Evolutionary conservation across 2,797 vertebrate genomes (phyloP).

Genomic region (Acrocephalus scirpaceus): DNA sequence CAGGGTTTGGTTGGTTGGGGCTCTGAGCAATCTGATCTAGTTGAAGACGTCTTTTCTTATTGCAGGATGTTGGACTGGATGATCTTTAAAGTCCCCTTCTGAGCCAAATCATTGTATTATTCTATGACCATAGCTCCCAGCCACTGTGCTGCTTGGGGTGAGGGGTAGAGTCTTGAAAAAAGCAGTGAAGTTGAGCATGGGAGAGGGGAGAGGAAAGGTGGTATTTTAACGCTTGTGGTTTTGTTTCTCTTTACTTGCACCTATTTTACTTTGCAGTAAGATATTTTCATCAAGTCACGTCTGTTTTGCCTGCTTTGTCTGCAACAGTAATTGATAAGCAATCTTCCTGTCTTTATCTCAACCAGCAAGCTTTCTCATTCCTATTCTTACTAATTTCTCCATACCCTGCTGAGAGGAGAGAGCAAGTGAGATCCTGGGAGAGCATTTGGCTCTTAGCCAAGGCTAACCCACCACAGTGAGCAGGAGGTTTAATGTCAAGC

Average conservation of each 20-base stretch:
- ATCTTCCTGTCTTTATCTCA: not conserved
- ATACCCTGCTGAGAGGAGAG: not conserved
- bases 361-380: not conserved
- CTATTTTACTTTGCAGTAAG: not conserved
- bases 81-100: not conserved
- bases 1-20: not conserved
- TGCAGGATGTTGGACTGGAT: not conserved
- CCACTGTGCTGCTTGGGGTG: fast-evolving
- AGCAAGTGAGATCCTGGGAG: fast-evolving
- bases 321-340: not conserved
- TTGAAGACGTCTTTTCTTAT: not conserved
- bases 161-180: not conserved
- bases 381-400: not conserved
- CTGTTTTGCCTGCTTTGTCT: not conserved
- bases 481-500: not conserved
- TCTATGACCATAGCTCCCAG: not conserved
- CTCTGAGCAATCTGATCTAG: not conserved
- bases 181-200: not conserved
- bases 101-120: not conserved
- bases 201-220: not conserved
- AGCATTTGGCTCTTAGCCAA: not conserved
- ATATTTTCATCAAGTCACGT: not conserved
- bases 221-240: not conserved
- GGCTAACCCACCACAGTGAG: not conserved
- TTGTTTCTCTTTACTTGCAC: not conserved